phyloP scores from a whole-genome alignment of 1,140 invertebrate genomes.

The Megalopta genalis region DNA sequence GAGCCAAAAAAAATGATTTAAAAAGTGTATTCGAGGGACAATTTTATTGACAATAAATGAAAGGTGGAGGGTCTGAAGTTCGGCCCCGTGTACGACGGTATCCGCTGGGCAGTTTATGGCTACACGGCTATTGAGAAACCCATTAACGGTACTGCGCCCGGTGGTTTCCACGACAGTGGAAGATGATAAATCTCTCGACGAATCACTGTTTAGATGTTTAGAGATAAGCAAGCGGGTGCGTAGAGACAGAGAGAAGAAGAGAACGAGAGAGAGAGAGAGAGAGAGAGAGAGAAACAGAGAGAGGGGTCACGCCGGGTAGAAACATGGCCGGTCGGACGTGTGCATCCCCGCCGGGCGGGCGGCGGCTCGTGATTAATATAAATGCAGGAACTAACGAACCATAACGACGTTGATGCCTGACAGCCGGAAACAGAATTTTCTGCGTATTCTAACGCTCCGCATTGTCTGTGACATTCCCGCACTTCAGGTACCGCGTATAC shows the following conservation, averaged over 20 bases:
- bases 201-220: slow-evolving; percentile 18
- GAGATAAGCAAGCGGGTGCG: background rate
- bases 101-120: too few relatives aligned
- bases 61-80: too few relatives aligned
- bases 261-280: too few relatives aligned
- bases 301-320: background rate
- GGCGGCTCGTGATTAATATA: slow-evolving; percentile 45
- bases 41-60: too few relatives aligned
- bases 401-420: slow-evolving; percentile 59
- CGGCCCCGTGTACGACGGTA: too few relatives aligned
- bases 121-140: too few relatives aligned
- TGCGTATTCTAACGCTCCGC: slow-evolving; percentile 52
- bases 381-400: slow-evolving; percentile 59
- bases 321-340: slow-evolving; percentile 22
- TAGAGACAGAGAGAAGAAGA: too few relatives aligned
- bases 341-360: slow-evolving; percentile 20
- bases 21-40: too few relatives aligned
- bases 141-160: background rate
- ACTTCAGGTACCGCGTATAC: slow-evolving; percentile 48
- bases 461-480: slow-evolving; percentile 54
- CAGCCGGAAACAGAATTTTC: slow-evolving; percentile 66
- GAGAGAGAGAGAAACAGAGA: too few relatives aligned
- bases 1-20: too few relatives aligned
- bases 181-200: background rate
- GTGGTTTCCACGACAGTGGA: background rate